These are phyloP conservation scores for Branchinecta lindahli DNA, from an alignment of 1,140 invertebrate genomes.

Conservation along the genomic window DNA sequence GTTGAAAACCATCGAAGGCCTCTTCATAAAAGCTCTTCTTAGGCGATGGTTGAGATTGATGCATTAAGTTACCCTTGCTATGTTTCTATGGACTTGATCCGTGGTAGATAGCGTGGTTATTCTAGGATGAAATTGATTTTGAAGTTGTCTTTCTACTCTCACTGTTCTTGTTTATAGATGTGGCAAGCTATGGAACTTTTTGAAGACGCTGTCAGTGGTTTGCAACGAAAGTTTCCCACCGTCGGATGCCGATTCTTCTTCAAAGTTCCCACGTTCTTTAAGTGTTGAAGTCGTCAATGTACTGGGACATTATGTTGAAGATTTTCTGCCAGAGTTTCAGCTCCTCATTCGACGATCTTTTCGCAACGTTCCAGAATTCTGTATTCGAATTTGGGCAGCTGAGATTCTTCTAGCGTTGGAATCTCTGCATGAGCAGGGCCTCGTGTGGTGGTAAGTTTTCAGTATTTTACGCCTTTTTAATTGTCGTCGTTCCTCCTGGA, in stretches of 20 bases:
- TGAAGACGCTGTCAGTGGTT: not conserved
- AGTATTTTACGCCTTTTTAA: not conserved
- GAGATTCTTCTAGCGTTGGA: not conserved
- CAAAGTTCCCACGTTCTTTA: not conserved
- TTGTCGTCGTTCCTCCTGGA: not conserved
- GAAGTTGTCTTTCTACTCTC: no score
- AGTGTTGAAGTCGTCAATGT: no score
- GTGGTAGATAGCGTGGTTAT: no score
- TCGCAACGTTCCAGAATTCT: not conserved
- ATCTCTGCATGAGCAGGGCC: not conserved
- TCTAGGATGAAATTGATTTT: no score
- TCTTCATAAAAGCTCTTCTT: no score
- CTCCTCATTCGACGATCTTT: not conserved
- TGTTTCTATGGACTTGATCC: no score
- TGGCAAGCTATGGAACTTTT: slow-evolving; percentile 3
- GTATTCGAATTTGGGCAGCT: not conserved
- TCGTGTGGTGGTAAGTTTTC: not conserved
- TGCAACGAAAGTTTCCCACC: not conserved
- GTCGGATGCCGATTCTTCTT: not conserved
- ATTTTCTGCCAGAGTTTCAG: not conserved
- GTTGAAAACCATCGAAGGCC: no score
- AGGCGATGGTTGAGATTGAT: no score
- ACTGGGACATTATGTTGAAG: not conserved
- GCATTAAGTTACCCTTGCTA: no score
- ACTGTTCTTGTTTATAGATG: not conserved